These are phyloP conservation scores for Xestobium rufovillosum DNA, from an alignment of 2,888 invertebrate species.

Conservation along the genomic window DNA sequence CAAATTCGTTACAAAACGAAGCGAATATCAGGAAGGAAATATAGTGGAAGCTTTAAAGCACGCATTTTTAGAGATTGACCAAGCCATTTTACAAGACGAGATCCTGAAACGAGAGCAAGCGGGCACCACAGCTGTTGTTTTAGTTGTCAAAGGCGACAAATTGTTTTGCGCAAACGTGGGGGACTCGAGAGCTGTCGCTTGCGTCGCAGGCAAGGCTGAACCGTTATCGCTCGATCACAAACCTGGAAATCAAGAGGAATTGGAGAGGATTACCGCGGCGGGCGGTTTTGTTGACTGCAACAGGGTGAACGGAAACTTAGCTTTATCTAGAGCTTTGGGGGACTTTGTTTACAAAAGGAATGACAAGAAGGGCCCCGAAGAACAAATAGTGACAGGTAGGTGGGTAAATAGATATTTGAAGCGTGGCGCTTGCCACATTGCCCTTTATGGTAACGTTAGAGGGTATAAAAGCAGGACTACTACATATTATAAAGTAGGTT, in stretches of 20 bases:
- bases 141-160: slow-evolving; percentile 73
- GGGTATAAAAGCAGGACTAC: too few species aligned
- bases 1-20: slow-evolving; percentile 77
- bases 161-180: slow-evolving; percentile 96
- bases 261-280: slow-evolving; percentile 82
- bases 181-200: slow-evolving; percentile 91
- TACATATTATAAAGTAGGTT: too few species aligned
- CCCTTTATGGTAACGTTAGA: too few species aligned
- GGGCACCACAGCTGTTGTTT: slow-evolving; percentile 88
- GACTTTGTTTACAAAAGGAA: slow-evolving; percentile 96
- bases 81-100: slow-evolving; percentile 85
- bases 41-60: slow-evolving; percentile 78
- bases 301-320: slow-evolving; percentile 96
- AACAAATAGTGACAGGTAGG: slow-evolving; percentile 95
- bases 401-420: slow-evolving; percentile 3
- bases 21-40: slow-evolving; percentile 76
- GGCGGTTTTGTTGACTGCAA: slow-evolving; percentile 98
- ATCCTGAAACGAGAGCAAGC: slow-evolving; percentile 85
- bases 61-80: slow-evolving; percentile 78
- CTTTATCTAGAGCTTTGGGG: slow-evolving; percentile 90
- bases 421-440: too few species aligned
- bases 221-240: slow-evolving; percentile 90
- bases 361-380: slow-evolving; percentile 72
- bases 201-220: slow-evolving; percentile 67
- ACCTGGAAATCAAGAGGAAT: slow-evolving; percentile 82